Base-by-base conservation (phyloP, 2,888 invertebrate genomes). In the Sabellastarte sp. region DNA sequence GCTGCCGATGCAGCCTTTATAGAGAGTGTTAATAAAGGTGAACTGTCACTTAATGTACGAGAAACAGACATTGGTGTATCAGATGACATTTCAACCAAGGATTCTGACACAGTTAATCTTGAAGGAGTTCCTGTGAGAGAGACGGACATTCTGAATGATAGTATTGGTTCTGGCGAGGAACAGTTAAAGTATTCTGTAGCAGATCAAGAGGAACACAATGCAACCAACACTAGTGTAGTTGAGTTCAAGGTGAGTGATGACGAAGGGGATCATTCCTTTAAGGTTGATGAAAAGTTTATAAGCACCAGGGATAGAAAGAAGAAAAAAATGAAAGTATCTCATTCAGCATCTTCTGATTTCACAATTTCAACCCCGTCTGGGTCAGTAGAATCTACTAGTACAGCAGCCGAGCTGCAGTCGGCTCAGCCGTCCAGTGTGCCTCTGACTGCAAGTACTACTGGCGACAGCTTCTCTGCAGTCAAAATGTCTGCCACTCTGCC, bases 341-440 rank as follows among this genome's bases (percentile, higher is more conserved):
- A 70, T 41, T 74, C 78, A 1, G 75, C 74, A 31, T 53, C 53
- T 5, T 72, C 75, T 0, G 77, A 76, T 67, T 72, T 76, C 59
- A 78, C 77, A 3, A 71, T 78, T 50, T 78, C 79, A 3, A 76
- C 78, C 1, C 76, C 77, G 33, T 77, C 76, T 66, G 73, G 73
- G 24, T 78, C 79, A 3, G 57, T 68, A 3, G 68, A 72, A 4
- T 76, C 77, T 3, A 63, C 72, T 20, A 76, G 55, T 24, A 50
- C 59, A 24, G 58, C 52, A 10, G 32, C 64, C 0, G 62, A 61
- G 41, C 28, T 51, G 31, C 55, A 50, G 10, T 59, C 59, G 41
- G 50, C 59, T n/a, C 26, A 50, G 24, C 41, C 59, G 28, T 59
- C 59, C 26, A 32, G 24, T 41, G 41, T 26, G 24, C 59, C 4